phyloP scores from a whole-genome alignment of 2,888 invertebrate species.

The Alentia gelatinosa region DNA sequence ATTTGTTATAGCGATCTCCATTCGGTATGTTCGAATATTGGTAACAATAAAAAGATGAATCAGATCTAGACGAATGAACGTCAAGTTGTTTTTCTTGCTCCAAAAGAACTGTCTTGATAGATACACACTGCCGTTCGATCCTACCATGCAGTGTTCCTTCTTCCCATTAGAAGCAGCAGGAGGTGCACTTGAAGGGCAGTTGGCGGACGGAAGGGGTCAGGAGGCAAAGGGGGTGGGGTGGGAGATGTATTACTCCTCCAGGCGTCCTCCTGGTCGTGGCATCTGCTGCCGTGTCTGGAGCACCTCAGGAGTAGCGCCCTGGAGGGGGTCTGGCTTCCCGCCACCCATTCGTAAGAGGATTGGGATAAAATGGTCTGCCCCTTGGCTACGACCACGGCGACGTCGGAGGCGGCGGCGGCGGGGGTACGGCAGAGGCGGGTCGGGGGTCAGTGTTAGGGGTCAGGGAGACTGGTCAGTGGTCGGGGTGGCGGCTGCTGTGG shows the following conservation, averaged over 20 bases:
- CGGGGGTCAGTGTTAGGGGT: not conserved
- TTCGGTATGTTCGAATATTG: no score
- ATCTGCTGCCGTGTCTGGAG: conserved; percentile 4
- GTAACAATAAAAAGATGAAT: no score
- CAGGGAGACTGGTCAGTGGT: not conserved
- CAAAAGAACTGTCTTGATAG: not conserved
- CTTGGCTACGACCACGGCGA: not conserved
- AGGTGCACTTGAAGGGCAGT: not conserved
- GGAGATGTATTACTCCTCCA: conserved; percentile 16
- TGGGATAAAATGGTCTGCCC: conserved; percentile 33
- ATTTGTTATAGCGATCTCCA: no score
- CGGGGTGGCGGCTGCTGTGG: not conserved
- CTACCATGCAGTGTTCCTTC: not conserved
- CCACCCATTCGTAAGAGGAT: conserved; percentile 2
- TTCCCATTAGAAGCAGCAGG: not conserved
- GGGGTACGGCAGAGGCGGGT: not conserved
- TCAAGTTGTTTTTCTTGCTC: no score
- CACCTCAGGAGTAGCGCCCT: not conserved
- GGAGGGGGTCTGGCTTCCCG: not conserved
- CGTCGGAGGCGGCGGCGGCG: not conserved
- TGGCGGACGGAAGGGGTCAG: not conserved
- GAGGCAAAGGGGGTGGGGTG: not conserved
- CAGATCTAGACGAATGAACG: no score
- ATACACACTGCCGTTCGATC: not conserved
- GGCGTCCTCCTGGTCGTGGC: not conserved